phyloP scores from a whole-genome alignment of 2,797 vertebrate species.

The Myripristis murdjan region DNA sequence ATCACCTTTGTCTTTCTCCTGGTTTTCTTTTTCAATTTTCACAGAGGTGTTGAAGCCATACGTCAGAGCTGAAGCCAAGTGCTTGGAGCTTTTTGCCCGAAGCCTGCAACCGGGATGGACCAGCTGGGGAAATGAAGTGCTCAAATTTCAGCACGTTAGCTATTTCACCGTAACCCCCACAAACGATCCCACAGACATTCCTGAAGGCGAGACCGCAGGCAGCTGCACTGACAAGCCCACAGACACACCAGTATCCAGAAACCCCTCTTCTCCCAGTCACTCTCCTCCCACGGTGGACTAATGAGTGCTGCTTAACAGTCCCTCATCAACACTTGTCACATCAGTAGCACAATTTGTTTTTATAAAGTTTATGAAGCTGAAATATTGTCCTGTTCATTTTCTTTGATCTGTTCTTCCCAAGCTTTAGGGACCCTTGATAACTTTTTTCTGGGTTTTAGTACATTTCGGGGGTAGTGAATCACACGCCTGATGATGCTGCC shows the following conservation, averaged over 20 bases:
- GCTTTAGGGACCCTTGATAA: conserved; percentile 61
- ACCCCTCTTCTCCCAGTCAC: neutral
- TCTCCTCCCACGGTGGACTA: neutral
- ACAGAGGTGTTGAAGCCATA: conserved; percentile 92
- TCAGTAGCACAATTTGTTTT: conserved; percentile 50
- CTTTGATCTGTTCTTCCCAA: conserved; percentile 67
- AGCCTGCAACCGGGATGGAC: conserved; percentile 95
- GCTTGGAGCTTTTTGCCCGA: conserved; percentile 95
- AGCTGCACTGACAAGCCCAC: neutral
- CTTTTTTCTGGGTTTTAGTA: conserved; percentile 32
- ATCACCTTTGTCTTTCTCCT: neutral
- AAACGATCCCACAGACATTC: conserved; percentile 20
- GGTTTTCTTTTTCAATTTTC: conserved; percentile 2
- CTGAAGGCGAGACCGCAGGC: conserved; percentile 5
- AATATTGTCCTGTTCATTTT: conserved; percentile 25
- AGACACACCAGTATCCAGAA: neutral
- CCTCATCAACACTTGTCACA: conserved; percentile 1
- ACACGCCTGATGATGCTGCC: conserved; percentile 51
- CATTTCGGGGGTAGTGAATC: conserved; percentile 55
- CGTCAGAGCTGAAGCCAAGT: conserved; percentile 81
- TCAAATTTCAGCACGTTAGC: conserved; percentile 94
- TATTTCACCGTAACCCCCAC: conserved; percentile 84
- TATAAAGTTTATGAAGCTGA: conserved; percentile 30
- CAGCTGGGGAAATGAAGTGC: conserved; percentile 98
- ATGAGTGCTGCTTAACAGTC: neutral